phyloP scores from a whole-genome alignment of 2,113 vertebrate species.

The Perca fluviatilis region DNA sequence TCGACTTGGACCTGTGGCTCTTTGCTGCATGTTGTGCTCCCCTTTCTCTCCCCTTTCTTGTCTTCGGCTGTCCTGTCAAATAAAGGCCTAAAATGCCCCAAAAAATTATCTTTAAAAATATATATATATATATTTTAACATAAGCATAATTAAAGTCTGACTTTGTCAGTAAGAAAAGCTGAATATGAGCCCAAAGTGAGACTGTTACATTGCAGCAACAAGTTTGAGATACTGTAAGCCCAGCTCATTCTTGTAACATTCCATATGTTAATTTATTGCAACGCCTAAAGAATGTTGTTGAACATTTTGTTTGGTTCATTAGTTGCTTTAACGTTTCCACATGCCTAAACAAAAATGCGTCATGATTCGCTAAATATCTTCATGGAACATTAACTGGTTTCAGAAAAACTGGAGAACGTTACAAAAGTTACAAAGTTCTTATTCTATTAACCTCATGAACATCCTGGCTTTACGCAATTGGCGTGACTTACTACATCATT shows the following conservation, averaged over 20 bases:
- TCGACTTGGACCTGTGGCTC: no score
- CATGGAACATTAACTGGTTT: neutral
- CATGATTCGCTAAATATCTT: neutral
- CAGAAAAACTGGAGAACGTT: neutral
- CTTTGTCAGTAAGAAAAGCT: neutral
- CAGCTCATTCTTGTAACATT: neutral
- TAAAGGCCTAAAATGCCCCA: no score
- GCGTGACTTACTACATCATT: neutral
- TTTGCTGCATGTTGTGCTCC: no score
- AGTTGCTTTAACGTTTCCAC: neutral
- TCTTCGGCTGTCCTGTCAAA: no score
- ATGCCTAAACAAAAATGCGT: neutral
- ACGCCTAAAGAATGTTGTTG: neutral
- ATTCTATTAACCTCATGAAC: neutral
- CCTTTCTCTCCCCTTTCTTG: no score
- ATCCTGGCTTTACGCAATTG: neutral
- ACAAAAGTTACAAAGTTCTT: neutral
- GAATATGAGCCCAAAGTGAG: neutral
- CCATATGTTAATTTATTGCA: neutral
- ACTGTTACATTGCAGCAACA: neutral
- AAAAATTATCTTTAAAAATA: no score
- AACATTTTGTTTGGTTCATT: neutral
- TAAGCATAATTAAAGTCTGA: slow-evolving; percentile 12
- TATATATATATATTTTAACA: no score
- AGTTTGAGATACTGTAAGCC: neutral